These are phyloP conservation scores for Hyperoplus lanceolatus DNA, from an alignment of 2,797 vertebrate species.

Conservation along the genomic window DNA sequence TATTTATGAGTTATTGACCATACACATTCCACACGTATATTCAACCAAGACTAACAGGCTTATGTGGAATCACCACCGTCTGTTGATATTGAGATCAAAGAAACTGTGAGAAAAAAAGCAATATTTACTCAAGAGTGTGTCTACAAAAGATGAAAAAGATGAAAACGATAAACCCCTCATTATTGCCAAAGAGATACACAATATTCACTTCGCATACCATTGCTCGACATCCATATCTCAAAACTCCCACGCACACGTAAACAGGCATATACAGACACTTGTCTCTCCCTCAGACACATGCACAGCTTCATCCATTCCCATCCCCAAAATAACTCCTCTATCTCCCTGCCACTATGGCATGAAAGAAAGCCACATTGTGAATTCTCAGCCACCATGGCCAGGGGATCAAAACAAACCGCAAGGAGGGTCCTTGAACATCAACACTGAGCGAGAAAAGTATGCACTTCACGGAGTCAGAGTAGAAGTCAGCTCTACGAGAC, in stretches of 20 bases:
- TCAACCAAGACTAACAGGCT: slow-evolving; percentile 78
- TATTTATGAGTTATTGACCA: slow-evolving; percentile 71
- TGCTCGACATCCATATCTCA: slow-evolving; percentile 46
- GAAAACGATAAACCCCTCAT: slow-evolving; percentile 62
- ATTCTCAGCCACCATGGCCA: slow-evolving; percentile 73
- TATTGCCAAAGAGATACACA: slow-evolving; percentile 58
- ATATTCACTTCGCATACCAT: slow-evolving; percentile 58
- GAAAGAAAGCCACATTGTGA: slow-evolving; percentile 80
- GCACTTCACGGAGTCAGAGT: slow-evolving; percentile 20
- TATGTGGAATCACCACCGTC: slow-evolving; percentile 77
- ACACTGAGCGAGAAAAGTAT: slow-evolving; percentile 20
- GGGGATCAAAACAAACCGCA: slow-evolving; percentile 74
- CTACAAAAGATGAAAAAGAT: slow-evolving; percentile 22
- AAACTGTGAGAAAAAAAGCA: slow-evolving; percentile 57
- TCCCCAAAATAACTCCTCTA: slow-evolving; percentile 27
- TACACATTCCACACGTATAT: slow-evolving; percentile 79
- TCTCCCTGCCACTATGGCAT: slow-evolving; percentile 53
- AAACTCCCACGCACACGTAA: slow-evolving; percentile 56
- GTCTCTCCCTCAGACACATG: slow-evolving; percentile 22
- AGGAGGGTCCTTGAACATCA: slow-evolving; percentile 41
- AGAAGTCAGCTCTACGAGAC: background rate
- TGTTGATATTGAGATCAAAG: slow-evolving; percentile 79
- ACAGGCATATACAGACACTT: slow-evolving; percentile 32
- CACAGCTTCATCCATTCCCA: slow-evolving; percentile 24
- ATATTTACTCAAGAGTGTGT: slow-evolving; percentile 69